phyloP scores from a whole-genome alignment of 2,113 vertebrate species.

The Hyla sarda region DNA sequence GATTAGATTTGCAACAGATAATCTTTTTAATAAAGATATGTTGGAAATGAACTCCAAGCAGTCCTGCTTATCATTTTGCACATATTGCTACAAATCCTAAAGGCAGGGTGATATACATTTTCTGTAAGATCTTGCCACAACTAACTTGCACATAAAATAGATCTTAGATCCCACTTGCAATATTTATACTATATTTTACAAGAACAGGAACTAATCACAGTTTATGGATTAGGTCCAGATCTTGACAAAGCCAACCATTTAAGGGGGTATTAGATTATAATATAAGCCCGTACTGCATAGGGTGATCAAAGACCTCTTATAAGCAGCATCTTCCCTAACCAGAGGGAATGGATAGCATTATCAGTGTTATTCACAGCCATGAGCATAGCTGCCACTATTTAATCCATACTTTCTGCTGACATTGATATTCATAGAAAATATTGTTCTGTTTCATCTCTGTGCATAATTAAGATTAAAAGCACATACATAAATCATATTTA shows the following conservation, averaged over 20 bases:
- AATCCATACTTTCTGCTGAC: conserved; percentile 29
- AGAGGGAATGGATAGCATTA: conserved; percentile 41
- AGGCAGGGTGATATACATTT: neutral
- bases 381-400: neutral
- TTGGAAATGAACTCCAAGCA: neutral
- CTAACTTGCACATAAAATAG: neutral
- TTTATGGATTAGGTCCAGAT: conserved; percentile 5
- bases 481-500: conserved; percentile 25
- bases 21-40: neutral
- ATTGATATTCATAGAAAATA: conserved; percentile 47
- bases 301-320: conserved; percentile 37
- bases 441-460: conserved; percentile 8
- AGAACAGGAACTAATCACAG: neutral
- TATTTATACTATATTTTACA: neutral
- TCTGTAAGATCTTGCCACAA: neutral
- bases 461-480: conserved; percentile 30
- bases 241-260: neutral
- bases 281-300: conserved; percentile 14
- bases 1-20: neutral
- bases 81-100: neutral
- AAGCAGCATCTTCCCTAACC: neutral
- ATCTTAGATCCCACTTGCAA: neutral
- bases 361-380: conserved; percentile 20
- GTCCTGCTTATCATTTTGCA: neutral
- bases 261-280: conserved; percentile 12